Base-by-base conservation (phyloP, 2,797 vertebrate genomes). In the Protonibea diacanthus region DNA sequence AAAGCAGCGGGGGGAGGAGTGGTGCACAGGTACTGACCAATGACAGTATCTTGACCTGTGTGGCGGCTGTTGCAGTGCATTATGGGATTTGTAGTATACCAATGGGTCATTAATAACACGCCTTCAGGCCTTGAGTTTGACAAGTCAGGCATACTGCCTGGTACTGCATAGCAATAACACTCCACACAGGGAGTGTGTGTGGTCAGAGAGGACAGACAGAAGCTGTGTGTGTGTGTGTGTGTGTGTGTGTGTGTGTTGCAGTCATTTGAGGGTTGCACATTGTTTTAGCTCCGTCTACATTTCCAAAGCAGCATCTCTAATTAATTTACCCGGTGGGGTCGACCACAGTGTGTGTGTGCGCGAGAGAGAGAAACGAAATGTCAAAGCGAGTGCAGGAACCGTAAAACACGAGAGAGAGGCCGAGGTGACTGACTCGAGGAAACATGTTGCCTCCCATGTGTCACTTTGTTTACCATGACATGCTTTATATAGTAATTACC, bases 241-340 rank as follows among this genome's bases (percentile, higher is more conserved):
- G 52, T 1, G 53, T 17, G 14, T 58, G 69, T 40, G 59, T 52
- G 55, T 23, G 40, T 69, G 75, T 13, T 66, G 45, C 58, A 67
- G 51, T 18, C n/a, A 3, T 49, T 14, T 52, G 58, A 5, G 52
- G 38, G 51, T 76, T 76, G 53, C 51, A 65, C 66, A 49, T 29
- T 73, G 62, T 70, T 74, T 78, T 18, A 63, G 64, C 48, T 48
- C 20, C 11, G 33, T 81, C 40, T 78, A 61, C 68, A 61, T 80
- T 61, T 69, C 27, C 58, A 78, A 84, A 38, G 68, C 67, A 76
- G 64, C 69, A 62, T 64, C 57, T 72, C 42, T 73, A 70, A 87
- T 82, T 53, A 82, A 83, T 72, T 66, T 57, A 58, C 66, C 20
- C 14, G 0, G 11, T 12, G 18, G 58, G 74, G n/a, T 59, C 4